Evolutionary conservation across 2,797 vertebrate species (phyloP), one percentile per base, ranked within the genome.

Genomic region (Scomberomorus guttatus): DNA sequence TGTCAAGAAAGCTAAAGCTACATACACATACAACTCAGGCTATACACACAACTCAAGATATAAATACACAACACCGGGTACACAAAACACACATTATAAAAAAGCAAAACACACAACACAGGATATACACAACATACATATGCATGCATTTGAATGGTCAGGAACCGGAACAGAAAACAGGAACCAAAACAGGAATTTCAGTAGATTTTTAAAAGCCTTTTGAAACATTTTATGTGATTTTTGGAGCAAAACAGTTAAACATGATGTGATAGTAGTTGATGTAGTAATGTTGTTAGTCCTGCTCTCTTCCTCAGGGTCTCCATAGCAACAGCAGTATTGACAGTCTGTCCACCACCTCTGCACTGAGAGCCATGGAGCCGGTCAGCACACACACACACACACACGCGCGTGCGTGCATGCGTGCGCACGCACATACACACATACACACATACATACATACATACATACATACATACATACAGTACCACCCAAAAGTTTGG

Each of bases 321-420:
- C 96, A 94, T 79, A 94, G 95, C 85, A 95, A 94, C 72, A 91
- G 91, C 81, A 98, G 97, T 39, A 87, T 96, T 51, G 97, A 97
- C 80, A 96, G 95, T 91, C 90, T 98, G 32, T 95, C 96, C 0
- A 95, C 95, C 13, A 83, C 94, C 34, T 96, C 97, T 84, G 96
- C 96, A 0, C 34, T 98, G 89, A 97, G 96, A 79, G 97, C 97
- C 72, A 97, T 97, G 84, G 97, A 98, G 83, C 97, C 98, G 80
- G 98, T 99, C 90, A 97, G 97, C 83, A 0, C 5, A 4, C 42
- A 11, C 61, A 64, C 51, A 44, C 44, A 24, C 46, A 24, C 58
- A 61, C 73, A 72, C 25, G n/a, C n/a, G n/a, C n/a, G n/a, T n/a
- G n/a, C n/a, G n/a, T n/a, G n/a, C n/a, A n/a, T n/a, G n/a, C n/a